Conservation (phyloP, 2,888 invertebrate species). For the Pseudococcus viburni region DNA sequence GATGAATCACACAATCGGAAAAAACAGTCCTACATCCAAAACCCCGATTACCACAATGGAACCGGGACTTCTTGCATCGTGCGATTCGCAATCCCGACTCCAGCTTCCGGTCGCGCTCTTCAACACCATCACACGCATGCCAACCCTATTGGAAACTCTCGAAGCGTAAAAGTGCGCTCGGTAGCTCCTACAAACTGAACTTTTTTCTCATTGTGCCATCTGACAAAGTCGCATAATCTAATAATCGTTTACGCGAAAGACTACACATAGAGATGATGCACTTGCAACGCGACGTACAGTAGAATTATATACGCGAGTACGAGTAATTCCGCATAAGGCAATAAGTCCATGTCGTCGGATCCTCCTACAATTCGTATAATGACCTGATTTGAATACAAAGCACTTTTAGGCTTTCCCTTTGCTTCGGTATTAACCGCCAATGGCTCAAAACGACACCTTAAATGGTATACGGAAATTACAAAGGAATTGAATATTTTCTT, state of each 20-base stretch:
- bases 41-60: slow-evolving; percentile 2
- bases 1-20: slow-evolving; percentile 14
- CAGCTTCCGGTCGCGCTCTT: slow-evolving; percentile 2
- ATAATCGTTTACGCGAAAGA: slow-evolving; percentile 8
- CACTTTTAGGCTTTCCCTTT: slow-evolving; percentile 29
- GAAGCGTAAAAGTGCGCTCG: slow-evolving; percentile 14
- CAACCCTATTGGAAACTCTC: not conserved
- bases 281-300: not conserved
- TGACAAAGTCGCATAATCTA: slow-evolving; percentile 14
- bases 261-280: slow-evolving; percentile 14
- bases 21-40: not conserved
- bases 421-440: slow-evolving; percentile 17
- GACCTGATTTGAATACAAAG: slow-evolving; percentile 62
- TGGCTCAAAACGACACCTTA: slow-evolving; percentile 43
- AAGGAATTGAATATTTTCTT: slow-evolving; percentile 28
- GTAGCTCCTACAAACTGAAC: slow-evolving; percentile 3
- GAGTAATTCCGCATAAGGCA: slow-evolving; percentile 29
- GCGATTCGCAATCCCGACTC: not conserved
- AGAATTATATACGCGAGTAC: slow-evolving; percentile 19
- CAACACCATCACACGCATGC: not conserved
- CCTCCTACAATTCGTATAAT: slow-evolving; percentile 56
- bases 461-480: slow-evolving; percentile 54
- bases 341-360: slow-evolving; percentile 1
- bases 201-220: slow-evolving; percentile 14
- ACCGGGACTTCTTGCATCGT: not conserved